Conservation (phyloP, 2,113 vertebrate species). For the Nycticryphes semicollaris region DNA sequence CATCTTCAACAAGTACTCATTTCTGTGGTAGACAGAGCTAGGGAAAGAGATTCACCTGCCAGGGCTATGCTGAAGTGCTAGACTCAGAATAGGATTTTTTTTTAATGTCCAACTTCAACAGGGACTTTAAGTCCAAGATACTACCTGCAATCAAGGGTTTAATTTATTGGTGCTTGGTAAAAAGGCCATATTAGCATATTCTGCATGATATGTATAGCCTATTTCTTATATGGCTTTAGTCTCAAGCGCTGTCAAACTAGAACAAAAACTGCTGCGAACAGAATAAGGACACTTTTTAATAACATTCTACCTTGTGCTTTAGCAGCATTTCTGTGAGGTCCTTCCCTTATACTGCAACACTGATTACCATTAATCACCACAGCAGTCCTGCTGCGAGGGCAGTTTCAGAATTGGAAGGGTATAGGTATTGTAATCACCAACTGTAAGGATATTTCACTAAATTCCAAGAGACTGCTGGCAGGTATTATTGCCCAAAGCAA, state of each 20-base stretch:
- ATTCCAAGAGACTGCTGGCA: background rate
- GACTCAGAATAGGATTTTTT: background rate
- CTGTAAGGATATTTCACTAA: background rate
- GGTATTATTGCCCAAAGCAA: background rate
- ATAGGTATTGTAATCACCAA: background rate
- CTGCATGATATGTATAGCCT: background rate
- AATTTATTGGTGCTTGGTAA: background rate
- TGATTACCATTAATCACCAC: background rate
- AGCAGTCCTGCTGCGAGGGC: background rate
- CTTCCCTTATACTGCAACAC: background rate
- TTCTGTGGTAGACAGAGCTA: background rate
- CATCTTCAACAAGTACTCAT: background rate
- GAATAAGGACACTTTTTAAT: background rate
- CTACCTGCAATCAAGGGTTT: background rate
- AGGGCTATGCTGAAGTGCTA: background rate
- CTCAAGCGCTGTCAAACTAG: background rate
- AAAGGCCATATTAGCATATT: background rate
- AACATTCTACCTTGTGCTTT: background rate
- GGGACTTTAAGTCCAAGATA: background rate
- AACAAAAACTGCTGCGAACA: background rate
- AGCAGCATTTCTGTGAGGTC: background rate
- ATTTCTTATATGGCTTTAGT: background rate
- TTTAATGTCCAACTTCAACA: background rate
- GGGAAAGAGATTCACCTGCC: background rate
- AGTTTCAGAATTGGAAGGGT: background rate